These are phyloP conservation scores for Cosmopolites sordidus DNA, from an alignment of 2,888 invertebrate species.

Conservation along the genomic window DNA sequence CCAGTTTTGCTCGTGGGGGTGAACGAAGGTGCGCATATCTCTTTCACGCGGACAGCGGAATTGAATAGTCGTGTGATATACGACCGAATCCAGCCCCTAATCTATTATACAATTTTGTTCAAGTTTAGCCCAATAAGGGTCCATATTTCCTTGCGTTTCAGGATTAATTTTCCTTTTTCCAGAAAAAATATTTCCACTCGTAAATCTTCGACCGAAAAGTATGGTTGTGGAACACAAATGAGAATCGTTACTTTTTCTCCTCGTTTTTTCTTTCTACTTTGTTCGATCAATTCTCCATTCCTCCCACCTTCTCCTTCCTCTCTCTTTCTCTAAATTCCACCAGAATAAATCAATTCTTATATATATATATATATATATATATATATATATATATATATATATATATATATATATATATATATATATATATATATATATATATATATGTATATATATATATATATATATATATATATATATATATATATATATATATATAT, in stretches of 20 bases:
- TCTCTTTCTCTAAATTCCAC: too few species aligned
- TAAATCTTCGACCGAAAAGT: constrained; percentile 9
- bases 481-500: too few species aligned
- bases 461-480: too few species aligned
- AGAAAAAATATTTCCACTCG: constrained; percentile 12
- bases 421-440: too few species aligned
- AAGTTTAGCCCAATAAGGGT: constrained; percentile 26
- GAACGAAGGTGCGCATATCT: constrained; percentile 46
- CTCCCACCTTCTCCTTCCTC: too few species aligned
- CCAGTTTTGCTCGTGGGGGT: constrained; percentile 33
- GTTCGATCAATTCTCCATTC: neutral
- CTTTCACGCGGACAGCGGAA: constrained; percentile 42
- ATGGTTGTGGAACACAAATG: neutral
- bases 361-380: too few species aligned
- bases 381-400: too few species aligned
- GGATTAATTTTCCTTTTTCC: constrained; percentile 18
- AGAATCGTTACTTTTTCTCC: neutral
- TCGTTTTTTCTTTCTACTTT: neutral
- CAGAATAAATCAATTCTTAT: too few species aligned
- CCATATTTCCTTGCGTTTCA: constrained; percentile 12
- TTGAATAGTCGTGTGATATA: constrained; percentile 40
- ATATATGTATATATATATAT: too few species aligned
- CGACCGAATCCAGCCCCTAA: constrained; percentile 21
- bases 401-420: too few species aligned
- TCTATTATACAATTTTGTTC: constrained; percentile 29